A percentile compares a stretch with the other conserved stretches of the same genome.
These are phyloP conservation scores for Corvus moneduloides DNA, from an alignment of 2,113 vertebrate genomes.

Conservation along the genomic window DNA sequence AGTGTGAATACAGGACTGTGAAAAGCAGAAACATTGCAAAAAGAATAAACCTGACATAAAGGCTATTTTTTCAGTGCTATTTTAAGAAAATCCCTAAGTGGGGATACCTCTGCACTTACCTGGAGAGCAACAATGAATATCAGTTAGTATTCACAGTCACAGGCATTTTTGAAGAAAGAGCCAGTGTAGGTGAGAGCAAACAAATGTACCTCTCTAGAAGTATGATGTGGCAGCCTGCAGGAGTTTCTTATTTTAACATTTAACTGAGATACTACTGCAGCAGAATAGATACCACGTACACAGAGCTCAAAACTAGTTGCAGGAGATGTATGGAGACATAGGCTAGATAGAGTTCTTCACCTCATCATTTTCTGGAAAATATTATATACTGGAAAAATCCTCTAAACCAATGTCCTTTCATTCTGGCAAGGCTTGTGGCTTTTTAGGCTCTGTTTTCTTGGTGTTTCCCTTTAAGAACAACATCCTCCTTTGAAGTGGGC, in stretches of 20 bases:
- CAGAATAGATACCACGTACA: neutral
- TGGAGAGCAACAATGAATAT: neutral
- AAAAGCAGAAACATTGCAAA: neutral
- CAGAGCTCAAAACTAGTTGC: neutral
- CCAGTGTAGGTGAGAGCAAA: neutral
- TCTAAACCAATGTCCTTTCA: neutral
- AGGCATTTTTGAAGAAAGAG: neutral
- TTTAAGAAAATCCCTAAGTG: neutral
- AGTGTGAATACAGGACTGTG: neutral
- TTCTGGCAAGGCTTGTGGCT: neutral
- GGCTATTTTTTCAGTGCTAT: neutral
- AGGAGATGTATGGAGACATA: neutral
- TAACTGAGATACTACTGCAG: neutral
- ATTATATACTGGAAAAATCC: neutral
- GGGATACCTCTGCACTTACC: neutral
- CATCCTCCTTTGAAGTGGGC: neutral
- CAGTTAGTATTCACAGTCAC: neutral
- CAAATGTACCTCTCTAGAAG: neutral
- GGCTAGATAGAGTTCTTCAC: neutral
- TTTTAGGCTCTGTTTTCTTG: neutral
- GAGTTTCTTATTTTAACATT: neutral
- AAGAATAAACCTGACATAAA: neutral
- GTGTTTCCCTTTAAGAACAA: neutral
- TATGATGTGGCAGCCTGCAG: neutral
- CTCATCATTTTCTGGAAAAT: neutral